phyloP scores from a whole-genome alignment of 2,797 vertebrate species.

The Valencia hispanica region DNA sequence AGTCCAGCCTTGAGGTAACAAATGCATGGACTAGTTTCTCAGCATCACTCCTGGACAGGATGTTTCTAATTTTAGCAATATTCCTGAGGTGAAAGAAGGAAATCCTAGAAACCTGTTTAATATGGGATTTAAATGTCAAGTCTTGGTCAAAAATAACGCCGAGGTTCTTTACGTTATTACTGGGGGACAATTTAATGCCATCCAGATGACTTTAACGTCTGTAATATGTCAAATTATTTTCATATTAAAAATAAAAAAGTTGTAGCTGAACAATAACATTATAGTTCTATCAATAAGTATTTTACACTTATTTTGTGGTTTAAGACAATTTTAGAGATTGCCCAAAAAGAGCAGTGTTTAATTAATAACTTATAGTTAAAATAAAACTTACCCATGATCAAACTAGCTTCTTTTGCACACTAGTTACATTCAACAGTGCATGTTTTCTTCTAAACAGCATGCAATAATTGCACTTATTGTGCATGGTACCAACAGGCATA shows the following conservation, averaged over 20 bases:
- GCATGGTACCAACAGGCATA: no score
- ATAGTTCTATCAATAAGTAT: background rate
- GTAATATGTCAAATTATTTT: background rate
- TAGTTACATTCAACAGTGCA: background rate
- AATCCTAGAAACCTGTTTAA: no score
- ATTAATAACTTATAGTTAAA: background rate
- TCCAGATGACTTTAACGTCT: background rate
- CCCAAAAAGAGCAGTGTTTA: background rate
- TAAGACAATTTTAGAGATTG: background rate
- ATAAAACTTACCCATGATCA: background rate
- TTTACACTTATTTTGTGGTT: background rate
- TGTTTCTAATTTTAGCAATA: no score
- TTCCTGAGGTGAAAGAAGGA: no score
- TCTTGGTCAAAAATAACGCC: no score
- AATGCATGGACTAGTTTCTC: no score
- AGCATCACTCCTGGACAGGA: no score
- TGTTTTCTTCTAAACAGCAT: no score
- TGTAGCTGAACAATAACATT: background rate
- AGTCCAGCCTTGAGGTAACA: no score
- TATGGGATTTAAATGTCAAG: no score
- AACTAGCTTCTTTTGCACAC: background rate
- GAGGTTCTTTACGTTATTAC: no score
- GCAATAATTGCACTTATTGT: background rate
- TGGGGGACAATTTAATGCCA: no score
- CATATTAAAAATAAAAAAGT: background rate